Base-by-base conservation (phyloP, 2,888 invertebrate genomes). In the Trachelus tabidus region DNA sequence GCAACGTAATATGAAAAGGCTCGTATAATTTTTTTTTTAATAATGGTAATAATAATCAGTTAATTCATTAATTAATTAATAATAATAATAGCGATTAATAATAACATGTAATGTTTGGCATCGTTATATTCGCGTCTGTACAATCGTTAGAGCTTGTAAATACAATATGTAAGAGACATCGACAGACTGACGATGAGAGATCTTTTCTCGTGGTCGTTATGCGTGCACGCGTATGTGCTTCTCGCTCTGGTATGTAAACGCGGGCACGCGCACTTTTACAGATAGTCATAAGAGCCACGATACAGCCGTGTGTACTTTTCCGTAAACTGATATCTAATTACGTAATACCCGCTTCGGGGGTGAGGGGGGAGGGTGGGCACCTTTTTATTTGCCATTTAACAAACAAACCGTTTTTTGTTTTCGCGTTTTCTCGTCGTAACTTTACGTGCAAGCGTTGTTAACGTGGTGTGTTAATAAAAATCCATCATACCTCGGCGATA, bases 51-150 rank as follows among this genome's bases (percentile, higher is more conserved):
- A 83, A 79, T 84, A 79, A 79, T 84, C 83, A 84, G 56, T 56
- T 85, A 84, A 83, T 85, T 80, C 80, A 79, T 79, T 81, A 82
- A 81, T 79, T 33, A 78, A 35, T 81, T 80, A 83, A 82, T 83
- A 83, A 82, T 83, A 75, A 75, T 68, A 76, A 76, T 34, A 56
- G 68, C 68, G 40, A 75, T 75, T 82, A 83, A 81, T 83, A 85
- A 81, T 83, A 88, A 89, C 85, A 86, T 88, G 85, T 88, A 88
- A 89, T 88, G 90, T 90, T 90, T 90, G 89, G 90, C 89, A 90
- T 90, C 89, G 90, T 88, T 88, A 89, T 87, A 86, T 85, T 88
- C 85, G 85, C 85, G 81, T 89, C 87, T 90, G 87, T 89, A 90
- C 89, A 90, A 85, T 86, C 80, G 82, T 82, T 81, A 79, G 56